Evolutionary conservation across 30 jellyfish, hydroid and myxozoan species (phyloP), one percentile per base, ranked within the genome.

Genomic region (Aurelia sp.): DNA sequence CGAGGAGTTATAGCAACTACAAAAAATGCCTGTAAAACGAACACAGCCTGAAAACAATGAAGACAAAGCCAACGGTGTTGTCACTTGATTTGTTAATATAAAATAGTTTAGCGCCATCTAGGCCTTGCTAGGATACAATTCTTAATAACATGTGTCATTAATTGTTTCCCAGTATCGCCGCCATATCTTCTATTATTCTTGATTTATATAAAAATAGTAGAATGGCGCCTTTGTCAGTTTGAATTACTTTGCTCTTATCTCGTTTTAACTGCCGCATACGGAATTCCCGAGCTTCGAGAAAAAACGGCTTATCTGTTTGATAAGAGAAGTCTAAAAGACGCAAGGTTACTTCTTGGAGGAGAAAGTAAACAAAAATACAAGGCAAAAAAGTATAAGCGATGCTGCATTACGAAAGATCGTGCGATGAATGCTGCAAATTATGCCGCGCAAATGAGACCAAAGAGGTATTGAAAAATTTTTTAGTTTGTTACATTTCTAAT

Each of bases 21-120:
- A 48, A 31, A 82, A 69, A 82, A 59, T 58, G 86, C 92, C 74
- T 57, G 74, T 82, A 82, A 82, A 82, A 82, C 86, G 92, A 81
- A 65, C 91, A 20, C 31, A 59, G 69, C 76, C 66, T 55, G 64
- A 47, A 81, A 66, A 79, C 90, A 79, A 66, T 16, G 90, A 20
- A 16, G 4, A 20, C 62, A 66, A 65, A n/a, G 73, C 81, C 60
- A 63, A 79, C 90, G 74, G 81, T 30, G 90, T 53, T 79, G 67
- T 79, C 90, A 79, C 66, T 53, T 71, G 73, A 62, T 70, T 53
- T 55, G n/a, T 37, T 71, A 52, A 68, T 82, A 71, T 71, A 82
- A 82, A 82, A 82, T 82, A 82, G 73, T 82, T 82, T 59, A 27
- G 82, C 79, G 86, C 79, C 82, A 71, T 62, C 82, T 67, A 22